Evolutionary conservation across 2,113 vertebrate species (phyloP).

Genomic region (Danio rerio): DNA sequence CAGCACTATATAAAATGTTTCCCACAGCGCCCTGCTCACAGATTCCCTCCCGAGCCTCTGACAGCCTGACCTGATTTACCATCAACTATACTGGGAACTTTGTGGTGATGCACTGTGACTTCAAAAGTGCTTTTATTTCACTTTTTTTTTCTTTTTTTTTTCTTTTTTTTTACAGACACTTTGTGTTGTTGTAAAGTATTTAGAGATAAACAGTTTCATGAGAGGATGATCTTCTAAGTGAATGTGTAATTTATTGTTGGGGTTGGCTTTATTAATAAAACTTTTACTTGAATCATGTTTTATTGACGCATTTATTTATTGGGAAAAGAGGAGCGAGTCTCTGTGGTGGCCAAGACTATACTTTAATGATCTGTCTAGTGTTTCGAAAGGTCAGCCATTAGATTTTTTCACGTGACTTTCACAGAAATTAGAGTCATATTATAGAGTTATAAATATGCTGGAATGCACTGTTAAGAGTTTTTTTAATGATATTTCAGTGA

Average conservation of each 20-base stretch:
- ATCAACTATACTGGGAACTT: conserved; percentile 20
- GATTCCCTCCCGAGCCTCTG: not conserved
- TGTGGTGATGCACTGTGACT: conserved; percentile 42
- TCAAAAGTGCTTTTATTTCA: conserved; percentile 24
- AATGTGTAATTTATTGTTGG: conserved; percentile 72
- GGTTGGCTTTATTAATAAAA: conserved; percentile 67
- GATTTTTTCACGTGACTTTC: not conserved
- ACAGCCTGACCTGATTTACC: conserved; percentile 9
- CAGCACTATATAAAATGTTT: not conserved
- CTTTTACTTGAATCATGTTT: conserved; percentile 26
- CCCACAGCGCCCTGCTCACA: conserved; percentile 40
- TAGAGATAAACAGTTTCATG: conserved; percentile 71
- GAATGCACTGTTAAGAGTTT: too few relatives aligned
- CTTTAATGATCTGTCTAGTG: not conserved
- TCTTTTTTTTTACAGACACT: conserved; percentile 24
- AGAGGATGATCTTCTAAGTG: conserved; percentile 58
- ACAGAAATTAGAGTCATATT: too few relatives aligned
- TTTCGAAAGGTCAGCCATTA: not conserved
- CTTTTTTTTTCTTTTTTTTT: not conserved
- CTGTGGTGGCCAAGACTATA: not conserved
- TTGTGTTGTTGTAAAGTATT: conserved; percentile 69
- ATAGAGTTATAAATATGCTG: too few relatives aligned
- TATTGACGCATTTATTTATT: not conserved
- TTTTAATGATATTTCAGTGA: too few relatives aligned
- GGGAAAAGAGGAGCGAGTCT: too few relatives aligned